phyloP scores from a whole-genome alignment of 2,888 invertebrate species.

The Pyrrhosoma nymphula region DNA sequence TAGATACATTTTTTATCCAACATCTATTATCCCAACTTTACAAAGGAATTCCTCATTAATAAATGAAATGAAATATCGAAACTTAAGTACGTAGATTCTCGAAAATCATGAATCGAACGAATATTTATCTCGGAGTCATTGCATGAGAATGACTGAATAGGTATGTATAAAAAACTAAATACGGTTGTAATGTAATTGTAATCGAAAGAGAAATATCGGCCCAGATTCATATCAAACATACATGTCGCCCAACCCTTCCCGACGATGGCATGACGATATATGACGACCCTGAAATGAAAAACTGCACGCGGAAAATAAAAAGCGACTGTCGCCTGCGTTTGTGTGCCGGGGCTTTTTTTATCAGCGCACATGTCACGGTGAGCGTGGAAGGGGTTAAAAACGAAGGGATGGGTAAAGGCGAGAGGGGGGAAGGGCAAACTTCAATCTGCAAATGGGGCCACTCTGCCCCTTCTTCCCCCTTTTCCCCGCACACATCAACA shows the following conservation, averaged over 20 bases:
- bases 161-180: neutral
- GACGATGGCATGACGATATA: neutral
- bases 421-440: neutral
- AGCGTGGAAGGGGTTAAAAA: neutral
- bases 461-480: neutral
- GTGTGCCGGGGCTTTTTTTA: neutral
- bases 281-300: neutral
- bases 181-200: no score
- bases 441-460: slow-evolving; percentile 61
- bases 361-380: neutral
- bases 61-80: no score
- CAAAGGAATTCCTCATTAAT: no score
- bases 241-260: neutral
- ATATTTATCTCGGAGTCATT: no score
- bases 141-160: no score
- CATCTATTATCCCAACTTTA: no score
- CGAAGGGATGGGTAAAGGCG: neutral
- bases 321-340: neutral
- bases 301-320: neutral
- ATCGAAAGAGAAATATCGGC: neutral
- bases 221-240: neutral
- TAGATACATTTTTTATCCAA: no score
- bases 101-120: no score
- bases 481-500: neutral
- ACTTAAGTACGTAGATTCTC: no score